Base-by-base conservation (phyloP, 2,888 invertebrate species). In the Atherix ibis region DNA sequence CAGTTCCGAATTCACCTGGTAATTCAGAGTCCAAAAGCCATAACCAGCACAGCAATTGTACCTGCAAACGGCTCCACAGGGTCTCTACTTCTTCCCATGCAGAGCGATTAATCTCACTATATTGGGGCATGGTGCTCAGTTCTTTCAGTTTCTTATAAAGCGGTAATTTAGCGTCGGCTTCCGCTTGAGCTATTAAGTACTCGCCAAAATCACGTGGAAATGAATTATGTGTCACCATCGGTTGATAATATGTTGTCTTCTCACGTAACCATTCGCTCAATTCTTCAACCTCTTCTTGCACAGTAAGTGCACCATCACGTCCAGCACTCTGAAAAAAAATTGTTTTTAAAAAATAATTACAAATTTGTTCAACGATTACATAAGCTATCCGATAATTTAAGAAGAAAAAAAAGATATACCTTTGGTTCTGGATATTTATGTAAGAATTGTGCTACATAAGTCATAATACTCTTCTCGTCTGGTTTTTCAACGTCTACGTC, bases 391-490 rank as follows among this genome's bases (percentile, higher is more conserved):
- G n/a, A n/a, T n/a, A n/a, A n/a, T n/a, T n/a, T n/a, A n/a, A n/a
- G n/a, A n/a, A n/a, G n/a, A n/a, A n/a, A n/a, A n/a, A n/a, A n/a
- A n/a, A n/a, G n/a, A n/a, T n/a, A n/a, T 43, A 72, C 73, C 63
- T 76, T 81, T 32, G 85, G 83, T 66, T 87, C 85, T 30, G 85
- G 85, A 64, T 85, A 87, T 65, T 91, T 89, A 60, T 94, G 91
- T 53, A 95, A 68, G 64, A 95, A 95, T 66, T 95, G 94, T 26
- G 95, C 92, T 41, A 95, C 92, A 59, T 95, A 95, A 18, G 95
- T 95, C 94, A 95, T 95, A 49, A 95, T 88, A 41, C 91, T 92
- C 63, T 88, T 83, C 59, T 95, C 95, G 60, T 95, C 95, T 4
- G 95, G 95, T 56, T 87, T 85, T 18, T 84, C 79, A 17, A 92